Evolutionary conservation across 2,113 vertebrate species (phyloP), one percentile per base, ranked within the genome.

Genomic region (Anthoscopus minutus): DNA sequence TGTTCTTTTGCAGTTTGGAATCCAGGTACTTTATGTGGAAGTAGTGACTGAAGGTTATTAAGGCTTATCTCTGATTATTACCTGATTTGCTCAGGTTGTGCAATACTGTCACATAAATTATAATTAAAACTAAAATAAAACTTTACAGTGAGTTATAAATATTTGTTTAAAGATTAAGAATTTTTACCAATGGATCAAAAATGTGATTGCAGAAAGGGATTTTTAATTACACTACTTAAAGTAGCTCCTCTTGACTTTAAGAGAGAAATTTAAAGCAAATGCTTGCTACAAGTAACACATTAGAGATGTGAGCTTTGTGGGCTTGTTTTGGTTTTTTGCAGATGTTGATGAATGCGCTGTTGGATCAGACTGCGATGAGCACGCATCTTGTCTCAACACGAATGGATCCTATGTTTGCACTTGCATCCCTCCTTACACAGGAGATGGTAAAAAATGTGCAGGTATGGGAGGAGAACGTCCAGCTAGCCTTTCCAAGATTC

Each of bases 341-440:
- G 99, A 99, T 97, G 98, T 99, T 56, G 99, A 99, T 58, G 99
- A 99, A 95, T 99, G 99, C 3, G 99, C 99, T 16, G 98, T 99
- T 72, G 99, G 99, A 33, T 99, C 99, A 7, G 99, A 99, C 72
- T 99, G 99, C 2, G 97, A 98, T 51, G 88, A 97, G 38, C 98
- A 99, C 1, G 98, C 99, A 6, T 98, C 97, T 74, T 99, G 99
- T 97, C 97, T 98, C 67, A 99, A 99, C 94, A 99, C 98, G 11
- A 98, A 99, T 0, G 99, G 99, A 42, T 99, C 99, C 35, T 99
- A 99, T 81, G 79, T 98, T 87, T 99, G 99, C 93, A 98, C 98
- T 9, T 99, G 99, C 70, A 85, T 98, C 58, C 97, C 97, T 42
- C 99, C 99, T 10, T 99, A 99, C 94, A 98, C 96, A 22, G 99